These are phyloP conservation scores for Trichopoda pennipes DNA, from an alignment of 2,888 invertebrate genomes.

Conservation along the genomic window DNA sequence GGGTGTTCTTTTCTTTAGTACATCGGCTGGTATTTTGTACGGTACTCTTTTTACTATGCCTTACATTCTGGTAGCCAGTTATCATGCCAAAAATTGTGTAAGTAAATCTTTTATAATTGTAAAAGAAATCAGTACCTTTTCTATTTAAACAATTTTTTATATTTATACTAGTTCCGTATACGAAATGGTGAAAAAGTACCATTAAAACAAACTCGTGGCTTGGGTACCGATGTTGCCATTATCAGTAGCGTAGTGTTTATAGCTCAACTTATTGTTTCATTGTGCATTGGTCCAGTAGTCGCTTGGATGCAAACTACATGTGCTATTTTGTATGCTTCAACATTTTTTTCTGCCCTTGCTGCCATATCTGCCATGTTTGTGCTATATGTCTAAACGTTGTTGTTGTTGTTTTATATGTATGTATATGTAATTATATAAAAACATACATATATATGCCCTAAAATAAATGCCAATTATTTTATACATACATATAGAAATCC, in stretches of 20 bases:
- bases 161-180: conserved; percentile 75
- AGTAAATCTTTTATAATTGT: conserved; percentile 67
- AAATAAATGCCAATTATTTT: too few relatives aligned
- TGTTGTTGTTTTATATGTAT: neutral
- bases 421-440: neutral
- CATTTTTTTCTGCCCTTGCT: conserved; percentile 78
- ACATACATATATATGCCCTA: too few relatives aligned
- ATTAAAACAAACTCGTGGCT: conserved; percentile 79
- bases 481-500: neutral
- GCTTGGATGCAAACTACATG: conserved; percentile 77
- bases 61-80: conserved; percentile 80
- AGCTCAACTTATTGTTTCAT: conserved; percentile 80
- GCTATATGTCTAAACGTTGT: conserved; percentile 77
- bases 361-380: conserved; percentile 80
- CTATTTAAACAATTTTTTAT: neutral
- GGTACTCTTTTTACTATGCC: conserved; percentile 81
- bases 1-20: conserved; percentile 79
- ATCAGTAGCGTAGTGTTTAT: conserved; percentile 81
- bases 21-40: conserved; percentile 80
- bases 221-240: conserved; percentile 81
- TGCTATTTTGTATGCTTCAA: conserved; percentile 80
- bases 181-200: conserved; percentile 79
- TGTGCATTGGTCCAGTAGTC: conserved; percentile 78
- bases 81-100: conserved; percentile 81
- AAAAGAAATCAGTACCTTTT: neutral